Conservation (phyloP, 2,797 vertebrate genomes). For the Syncerus caffer region DNA sequence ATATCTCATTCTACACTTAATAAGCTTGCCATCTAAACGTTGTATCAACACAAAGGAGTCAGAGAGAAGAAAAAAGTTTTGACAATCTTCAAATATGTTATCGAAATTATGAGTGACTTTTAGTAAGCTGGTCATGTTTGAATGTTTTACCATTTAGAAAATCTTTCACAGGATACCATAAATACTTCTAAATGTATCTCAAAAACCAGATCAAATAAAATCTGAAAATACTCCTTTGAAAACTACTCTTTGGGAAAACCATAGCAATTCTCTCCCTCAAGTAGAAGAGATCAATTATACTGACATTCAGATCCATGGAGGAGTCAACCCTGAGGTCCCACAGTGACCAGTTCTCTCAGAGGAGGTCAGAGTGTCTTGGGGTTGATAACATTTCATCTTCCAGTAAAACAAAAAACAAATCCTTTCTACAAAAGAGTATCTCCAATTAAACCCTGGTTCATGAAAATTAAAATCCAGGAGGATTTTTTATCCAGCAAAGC, state of each 20-base stretch:
- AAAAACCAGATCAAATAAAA: background rate
- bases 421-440: background rate
- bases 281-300: background rate
- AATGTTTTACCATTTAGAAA: background rate
- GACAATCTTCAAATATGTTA: background rate
- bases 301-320: background rate
- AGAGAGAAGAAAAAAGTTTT: background rate
- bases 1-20: background rate
- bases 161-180: background rate
- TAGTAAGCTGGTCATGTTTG: background rate
- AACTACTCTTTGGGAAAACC: background rate
- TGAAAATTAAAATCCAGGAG: background rate
- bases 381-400: background rate
- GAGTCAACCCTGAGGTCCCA: no score
- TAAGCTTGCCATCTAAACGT: background rate
- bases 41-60: background rate
- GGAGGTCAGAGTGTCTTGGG: background rate
- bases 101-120: background rate
- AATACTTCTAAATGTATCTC: background rate
- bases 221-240: background rate
- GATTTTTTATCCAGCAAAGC: background rate
- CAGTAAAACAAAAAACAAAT: background rate
- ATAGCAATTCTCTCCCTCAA: background rate
- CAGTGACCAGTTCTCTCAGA: background rate
- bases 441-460: background rate